A percentile compares a stretch with the other conserved stretches of the same genome.
These are phyloP conservation scores for Nymphicus hollandicus DNA, from an alignment of 2,113 vertebrate genomes.

Conservation along the genomic window DNA sequence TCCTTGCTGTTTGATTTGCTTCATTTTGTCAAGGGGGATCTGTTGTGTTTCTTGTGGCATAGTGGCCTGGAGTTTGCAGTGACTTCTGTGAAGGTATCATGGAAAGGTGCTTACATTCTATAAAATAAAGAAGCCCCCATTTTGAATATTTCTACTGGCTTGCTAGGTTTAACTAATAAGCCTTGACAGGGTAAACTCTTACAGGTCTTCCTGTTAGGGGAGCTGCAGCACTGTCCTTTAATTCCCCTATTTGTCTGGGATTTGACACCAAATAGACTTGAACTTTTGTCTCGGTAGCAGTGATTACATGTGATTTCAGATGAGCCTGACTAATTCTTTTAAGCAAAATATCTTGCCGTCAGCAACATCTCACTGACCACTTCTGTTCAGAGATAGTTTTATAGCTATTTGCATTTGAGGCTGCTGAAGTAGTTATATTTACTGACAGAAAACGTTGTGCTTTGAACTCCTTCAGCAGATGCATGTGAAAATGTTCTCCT, in stretches of 20 bases:
- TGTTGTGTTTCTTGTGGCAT: rapidly evolving
- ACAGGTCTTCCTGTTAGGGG: background rate
- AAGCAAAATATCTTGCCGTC: slow-evolving; percentile 30
- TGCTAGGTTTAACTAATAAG: background rate
- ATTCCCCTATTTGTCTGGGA: slow-evolving; percentile 27
- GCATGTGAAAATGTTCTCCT: background rate
- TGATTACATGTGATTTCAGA: slow-evolving; percentile 14
- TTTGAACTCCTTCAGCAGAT: background rate
- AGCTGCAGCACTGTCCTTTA: background rate
- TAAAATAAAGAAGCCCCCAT: background rate
- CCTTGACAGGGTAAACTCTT: background rate
- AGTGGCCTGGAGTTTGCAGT: background rate
- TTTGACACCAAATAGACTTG: slow-evolving; percentile 35
- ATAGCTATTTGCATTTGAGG: background rate
- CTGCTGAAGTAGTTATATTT: background rate
- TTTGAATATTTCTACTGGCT: background rate
- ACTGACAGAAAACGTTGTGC: background rate
- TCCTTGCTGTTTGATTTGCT: background rate
- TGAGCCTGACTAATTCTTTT: slow-evolving; percentile 21
- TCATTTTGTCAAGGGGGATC: background rate
- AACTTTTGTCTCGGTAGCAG: background rate
- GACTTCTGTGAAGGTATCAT: background rate
- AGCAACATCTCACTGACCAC: slow-evolving; percentile 23
- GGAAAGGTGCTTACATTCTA: background rate
- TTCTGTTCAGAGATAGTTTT: background rate